These are phyloP conservation scores for Takifugu flavidus DNA, from an alignment of 2,113 vertebrate genomes.

Conservation along the genomic window DNA sequence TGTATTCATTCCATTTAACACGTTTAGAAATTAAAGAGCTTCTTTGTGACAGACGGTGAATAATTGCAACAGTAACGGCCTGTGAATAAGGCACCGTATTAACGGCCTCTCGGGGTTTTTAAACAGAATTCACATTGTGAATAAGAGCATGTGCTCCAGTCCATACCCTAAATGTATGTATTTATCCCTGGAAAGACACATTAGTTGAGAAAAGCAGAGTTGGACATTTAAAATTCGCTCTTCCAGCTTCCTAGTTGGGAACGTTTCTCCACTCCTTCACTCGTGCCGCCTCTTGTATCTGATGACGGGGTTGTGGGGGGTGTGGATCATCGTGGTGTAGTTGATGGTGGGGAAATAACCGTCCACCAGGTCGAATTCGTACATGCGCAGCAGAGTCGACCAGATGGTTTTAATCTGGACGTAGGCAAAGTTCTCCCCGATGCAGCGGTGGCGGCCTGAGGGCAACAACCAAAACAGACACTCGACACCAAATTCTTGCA, in stretches of 20 bases:
- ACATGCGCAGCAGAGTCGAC: conserved; percentile 91
- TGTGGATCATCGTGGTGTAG: conserved; percentile 98
- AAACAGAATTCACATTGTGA: conserved; percentile 43
- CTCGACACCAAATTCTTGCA: too few relatives aligned
- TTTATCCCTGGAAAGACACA: conserved; percentile 17
- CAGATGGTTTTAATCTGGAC: conserved; percentile 98
- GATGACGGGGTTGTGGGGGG: conserved; percentile 89
- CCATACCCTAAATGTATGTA: conserved; percentile 2
- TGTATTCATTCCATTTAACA: too few relatives aligned
- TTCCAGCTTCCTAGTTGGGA: conserved; percentile 2
- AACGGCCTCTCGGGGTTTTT: not conserved
- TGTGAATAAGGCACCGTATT: conserved; percentile 5
- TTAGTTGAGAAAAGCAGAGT: conserved; percentile 1
- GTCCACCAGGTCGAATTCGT: conserved; percentile 88
- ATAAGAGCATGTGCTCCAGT: conserved; percentile 21
- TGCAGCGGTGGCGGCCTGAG: conserved; percentile 94
- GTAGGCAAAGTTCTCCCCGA: conserved; percentile 97
- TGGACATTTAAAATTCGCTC: conserved; percentile 15
- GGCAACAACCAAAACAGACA: not conserved
- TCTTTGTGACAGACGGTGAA: not conserved
- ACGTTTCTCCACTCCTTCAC: conserved; percentile 37
- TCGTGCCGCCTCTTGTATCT: conserved; percentile 80
- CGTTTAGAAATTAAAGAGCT: too few relatives aligned
- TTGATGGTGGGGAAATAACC: conserved; percentile 92
- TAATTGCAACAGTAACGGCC: not conserved